Base-by-base conservation (phyloP, 2,888 invertebrate genomes). In the Megalurothrips usitatus region DNA sequence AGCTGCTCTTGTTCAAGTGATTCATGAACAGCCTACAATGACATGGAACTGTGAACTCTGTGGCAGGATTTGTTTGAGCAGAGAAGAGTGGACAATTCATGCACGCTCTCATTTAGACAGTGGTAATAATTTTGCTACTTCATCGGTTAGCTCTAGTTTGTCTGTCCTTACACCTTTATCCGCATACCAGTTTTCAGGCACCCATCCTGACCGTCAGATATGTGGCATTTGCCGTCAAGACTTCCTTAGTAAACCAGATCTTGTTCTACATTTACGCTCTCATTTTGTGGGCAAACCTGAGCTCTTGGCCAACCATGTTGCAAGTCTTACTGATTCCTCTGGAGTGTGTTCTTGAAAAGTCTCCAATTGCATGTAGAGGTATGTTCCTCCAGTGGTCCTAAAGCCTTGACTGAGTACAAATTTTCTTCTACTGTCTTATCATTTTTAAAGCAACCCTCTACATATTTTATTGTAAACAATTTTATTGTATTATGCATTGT, bases 11-110 rank as follows among this genome's bases (percentile, higher is more conserved):
- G 68, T 75, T n/a, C 68, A 75, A 75, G 68, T 75, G 19, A 34
- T 78, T 78, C 28, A 49, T 17, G 81, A 81, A 48, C 78, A 81
- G 79, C 19, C 81, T 26, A 26, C 68, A 81, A 86, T 93, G 80
- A 93, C 92, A 83, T 94, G 93, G 93, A 92, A 92, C 1, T 94
- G 94, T 85, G 93, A 94, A 86, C 88, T 93, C 49, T 94, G 94
- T 84, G 93, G 93, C 0, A 88, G 93, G 83, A 90, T 92, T 86
- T 91, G 93, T 86, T 91, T 92, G 10, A 92, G 91, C 34, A 89
- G 94, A 83, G 94, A 94, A 85, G 94, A 94, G 86, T 94, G 94
- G 94, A 92, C 91, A 82, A 90, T 92, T 47, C 94, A 94, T 85
- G 93, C 93, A 81, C 92, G 93, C 88, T 91, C 91, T 82, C 92